Conservation (phyloP, 1,140 invertebrate genomes). For the Drosophila trapezifrons region DNA sequence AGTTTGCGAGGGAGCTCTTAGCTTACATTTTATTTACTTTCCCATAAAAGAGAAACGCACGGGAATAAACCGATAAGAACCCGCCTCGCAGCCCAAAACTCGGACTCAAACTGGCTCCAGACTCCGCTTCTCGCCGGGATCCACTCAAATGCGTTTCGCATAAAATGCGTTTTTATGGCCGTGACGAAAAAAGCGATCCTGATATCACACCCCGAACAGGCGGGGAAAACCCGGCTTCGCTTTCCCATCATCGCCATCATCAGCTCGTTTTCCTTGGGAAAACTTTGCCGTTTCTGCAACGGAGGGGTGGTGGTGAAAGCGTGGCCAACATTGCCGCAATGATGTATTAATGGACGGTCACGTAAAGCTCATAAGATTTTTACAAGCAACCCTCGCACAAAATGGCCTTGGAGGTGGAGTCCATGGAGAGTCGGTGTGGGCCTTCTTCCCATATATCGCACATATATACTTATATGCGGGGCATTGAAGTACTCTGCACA, state of each 20-base stretch:
- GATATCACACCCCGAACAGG: conserved; percentile 40
- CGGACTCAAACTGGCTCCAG: conserved; percentile 33
- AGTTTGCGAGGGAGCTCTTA: conserved; percentile 60
- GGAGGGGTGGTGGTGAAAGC: conserved; percentile 7
- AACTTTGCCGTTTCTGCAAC: conserved; percentile 2
- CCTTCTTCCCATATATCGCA: conserved; percentile 10
- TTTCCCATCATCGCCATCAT: conserved; percentile 45
- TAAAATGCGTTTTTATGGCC: conserved; percentile 81
- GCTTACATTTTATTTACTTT: conserved; percentile 77
- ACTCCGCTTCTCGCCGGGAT: conserved; percentile 51
- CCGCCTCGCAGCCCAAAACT: conserved; percentile 22
- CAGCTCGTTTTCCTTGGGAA: conserved; percentile 38
- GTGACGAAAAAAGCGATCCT: conserved; percentile 71
- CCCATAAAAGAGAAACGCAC: conserved; percentile 69
- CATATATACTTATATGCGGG: conserved; percentile 1
- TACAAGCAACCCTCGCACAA: conserved; percentile 71
- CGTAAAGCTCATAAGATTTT: conserved; percentile 71
- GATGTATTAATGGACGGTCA: conserved; percentile 81
- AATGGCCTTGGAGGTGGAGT: conserved; percentile 49
- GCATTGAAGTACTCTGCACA: conserved; percentile 19
- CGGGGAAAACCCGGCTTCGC: conserved; percentile 20
- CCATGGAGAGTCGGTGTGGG: not conserved
- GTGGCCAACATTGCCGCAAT: conserved; percentile 58
- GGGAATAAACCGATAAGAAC: conserved; percentile 50
- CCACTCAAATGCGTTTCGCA: conserved; percentile 79